A percentile compares a stretch with the other conserved stretches of the same genome.
Conservation (phyloP, 2,797 vertebrate genomes). For the Ptychobarbus kaznakovi region DNA sequence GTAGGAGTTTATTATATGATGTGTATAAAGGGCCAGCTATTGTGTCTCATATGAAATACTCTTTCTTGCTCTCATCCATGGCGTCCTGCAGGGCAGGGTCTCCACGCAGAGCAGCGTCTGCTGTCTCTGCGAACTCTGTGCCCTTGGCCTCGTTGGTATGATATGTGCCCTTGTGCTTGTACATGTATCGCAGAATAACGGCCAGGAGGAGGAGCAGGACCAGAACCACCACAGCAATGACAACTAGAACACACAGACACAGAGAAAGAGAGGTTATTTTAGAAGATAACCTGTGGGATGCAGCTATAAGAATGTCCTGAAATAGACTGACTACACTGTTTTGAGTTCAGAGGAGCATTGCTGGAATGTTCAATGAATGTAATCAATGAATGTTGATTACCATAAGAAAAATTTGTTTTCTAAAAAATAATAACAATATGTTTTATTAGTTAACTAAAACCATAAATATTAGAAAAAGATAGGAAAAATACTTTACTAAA, state of each 20-base stretch:
- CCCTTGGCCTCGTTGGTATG: slow-evolving; percentile 89
- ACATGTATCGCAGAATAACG: slow-evolving; percentile 80
- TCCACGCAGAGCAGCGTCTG: slow-evolving; percentile 78
- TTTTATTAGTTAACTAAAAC: background rate
- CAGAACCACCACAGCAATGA: slow-evolving; percentile 78
- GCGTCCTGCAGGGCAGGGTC: slow-evolving; percentile 82
- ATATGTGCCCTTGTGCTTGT: slow-evolving; percentile 87
- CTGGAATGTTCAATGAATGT: no score
- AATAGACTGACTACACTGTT: background rate
- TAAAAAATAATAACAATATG: no score
- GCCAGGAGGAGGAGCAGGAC: slow-evolving; percentile 79
- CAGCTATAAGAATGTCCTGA: background rate
- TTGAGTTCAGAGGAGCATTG: background rate
- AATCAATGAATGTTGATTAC: background rate
- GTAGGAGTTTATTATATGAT: background rate
- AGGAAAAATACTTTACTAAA: background rate
- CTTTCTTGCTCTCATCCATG: slow-evolving; percentile 83
- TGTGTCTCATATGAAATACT: slow-evolving; percentile 87
- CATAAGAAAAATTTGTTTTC: background rate
- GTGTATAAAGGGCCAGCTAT: background rate
- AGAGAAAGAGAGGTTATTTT: background rate
- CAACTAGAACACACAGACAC: slow-evolving; percentile 67
- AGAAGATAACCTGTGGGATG: background rate
- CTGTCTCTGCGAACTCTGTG: slow-evolving; percentile 83
- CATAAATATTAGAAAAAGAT: background rate